Evolutionary conservation across 1,140 invertebrate genomes (phyloP).

Genomic region (Propsilocerus akamusi): DNA sequence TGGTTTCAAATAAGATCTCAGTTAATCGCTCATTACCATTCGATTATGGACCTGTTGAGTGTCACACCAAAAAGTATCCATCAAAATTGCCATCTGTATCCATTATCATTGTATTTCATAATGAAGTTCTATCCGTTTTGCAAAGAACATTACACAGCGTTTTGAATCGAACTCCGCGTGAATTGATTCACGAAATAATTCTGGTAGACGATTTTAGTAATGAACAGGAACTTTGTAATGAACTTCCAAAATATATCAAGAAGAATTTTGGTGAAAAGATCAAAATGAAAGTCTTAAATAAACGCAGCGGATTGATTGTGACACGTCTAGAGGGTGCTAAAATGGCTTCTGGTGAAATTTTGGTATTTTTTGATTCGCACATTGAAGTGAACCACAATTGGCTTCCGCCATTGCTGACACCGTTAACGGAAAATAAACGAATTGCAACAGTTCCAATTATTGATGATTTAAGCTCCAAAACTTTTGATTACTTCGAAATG

Average conservation of each 20-base stretch:
- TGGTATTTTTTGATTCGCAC: conserved; percentile 89
- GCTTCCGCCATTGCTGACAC: conserved; percentile 56
- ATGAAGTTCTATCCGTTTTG: conserved; percentile 78
- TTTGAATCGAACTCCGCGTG: conserved; percentile 58
- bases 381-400: conserved; percentile 76
- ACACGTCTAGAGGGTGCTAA: conserved; percentile 75
- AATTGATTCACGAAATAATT: conserved; percentile 74
- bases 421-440: conserved; percentile 47
- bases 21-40: conserved; percentile 52
- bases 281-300: conserved; percentile 45
- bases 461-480: conserved; percentile 61
- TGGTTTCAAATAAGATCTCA: conserved; percentile 56
- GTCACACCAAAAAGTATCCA: conserved; percentile 49
- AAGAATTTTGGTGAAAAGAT: conserved; percentile 52
- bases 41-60: conserved; percentile 46
- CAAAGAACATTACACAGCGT: conserved; percentile 72
- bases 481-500: conserved; percentile 56
- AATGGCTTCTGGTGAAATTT: conserved; percentile 60
- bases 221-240: conserved; percentile 44
- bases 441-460: conserved; percentile 73
- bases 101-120: conserved; percentile 85
- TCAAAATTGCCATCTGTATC: conserved; percentile 56
- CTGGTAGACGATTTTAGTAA: conserved; percentile 81
- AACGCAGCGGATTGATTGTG: conserved; percentile 68
- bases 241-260: conserved; percentile 54